A percentile compares a stretch with the other conserved stretches of the same genome.
Evolutionary conservation across 2,113 vertebrate genomes (phyloP).

Genomic region (Solenodon paradoxus): DNA sequence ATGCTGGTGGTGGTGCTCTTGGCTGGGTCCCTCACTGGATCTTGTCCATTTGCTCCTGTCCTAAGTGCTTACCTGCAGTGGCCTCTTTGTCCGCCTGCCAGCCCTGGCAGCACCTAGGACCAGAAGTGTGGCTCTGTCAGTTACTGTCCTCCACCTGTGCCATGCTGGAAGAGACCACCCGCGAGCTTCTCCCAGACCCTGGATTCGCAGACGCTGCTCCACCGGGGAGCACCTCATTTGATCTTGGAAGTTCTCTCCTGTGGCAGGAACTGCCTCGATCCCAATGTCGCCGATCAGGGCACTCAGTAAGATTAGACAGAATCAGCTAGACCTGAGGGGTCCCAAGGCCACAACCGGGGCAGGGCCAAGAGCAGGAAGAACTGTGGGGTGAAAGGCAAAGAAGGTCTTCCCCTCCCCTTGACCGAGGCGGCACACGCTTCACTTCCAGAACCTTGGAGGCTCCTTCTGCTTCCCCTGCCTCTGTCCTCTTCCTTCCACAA

Average conservation of each 20-base stretch:
- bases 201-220: too few species aligned
- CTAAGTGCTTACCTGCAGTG: neutral
- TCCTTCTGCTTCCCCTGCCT: neutral
- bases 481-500: neutral
- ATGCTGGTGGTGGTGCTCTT: too few species aligned
- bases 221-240: too few species aligned
- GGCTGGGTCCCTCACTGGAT: neutral
- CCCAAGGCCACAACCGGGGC: neutral
- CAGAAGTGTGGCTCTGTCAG: neutral
- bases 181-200: neutral
- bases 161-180: neutral
- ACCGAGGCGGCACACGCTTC: neutral
- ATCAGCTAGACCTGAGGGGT: neutral
- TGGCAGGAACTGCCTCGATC: neutral
- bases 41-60: neutral
- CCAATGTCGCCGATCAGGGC: neutral
- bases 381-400: too few species aligned
- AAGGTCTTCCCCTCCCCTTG: neutral
- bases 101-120: too few species aligned
- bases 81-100: neutral
- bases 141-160: neutral
- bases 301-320: neutral
- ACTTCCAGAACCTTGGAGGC: neutral
- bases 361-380: neutral
- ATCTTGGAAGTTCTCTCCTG: neutral